Conservation (phyloP, 2,113 vertebrate species). For the Clarias batrachus region DNA sequence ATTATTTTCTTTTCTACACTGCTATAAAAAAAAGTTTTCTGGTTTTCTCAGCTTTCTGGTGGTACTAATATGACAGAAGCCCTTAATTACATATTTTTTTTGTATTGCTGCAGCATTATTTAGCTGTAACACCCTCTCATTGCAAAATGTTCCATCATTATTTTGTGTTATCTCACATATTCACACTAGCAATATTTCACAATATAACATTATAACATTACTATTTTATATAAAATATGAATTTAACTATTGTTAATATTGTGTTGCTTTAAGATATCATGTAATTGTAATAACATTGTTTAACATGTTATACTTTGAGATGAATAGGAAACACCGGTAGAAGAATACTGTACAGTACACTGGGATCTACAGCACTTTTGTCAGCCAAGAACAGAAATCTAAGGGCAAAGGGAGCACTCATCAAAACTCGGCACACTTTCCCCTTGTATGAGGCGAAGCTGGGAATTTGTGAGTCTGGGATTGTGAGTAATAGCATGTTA, state of each 20-base stretch:
- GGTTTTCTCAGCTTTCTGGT: neutral
- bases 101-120: neutral
- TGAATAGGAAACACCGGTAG: neutral
- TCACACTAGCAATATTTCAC: neutral
- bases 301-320: neutral
- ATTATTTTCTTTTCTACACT: too few relatives aligned
- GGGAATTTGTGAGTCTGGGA: too few relatives aligned
- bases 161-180: neutral
- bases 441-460: too few relatives aligned
- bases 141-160: neutral
- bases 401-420: neutral
- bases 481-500: too few relatives aligned
- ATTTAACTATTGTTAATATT: neutral
- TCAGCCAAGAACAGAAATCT: neutral
- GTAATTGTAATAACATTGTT: neutral
- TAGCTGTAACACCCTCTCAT: neutral
- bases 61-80: neutral
- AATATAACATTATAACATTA: neutral
- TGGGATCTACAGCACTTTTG: neutral
- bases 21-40: neutral
- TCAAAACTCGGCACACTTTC: neutral
- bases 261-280: neutral
- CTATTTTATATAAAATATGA: neutral
- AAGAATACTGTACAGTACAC: neutral
- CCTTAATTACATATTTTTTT: neutral